Conservation (phyloP, 1,140 invertebrate species). For the Phenacoccus solenopsis region DNA sequence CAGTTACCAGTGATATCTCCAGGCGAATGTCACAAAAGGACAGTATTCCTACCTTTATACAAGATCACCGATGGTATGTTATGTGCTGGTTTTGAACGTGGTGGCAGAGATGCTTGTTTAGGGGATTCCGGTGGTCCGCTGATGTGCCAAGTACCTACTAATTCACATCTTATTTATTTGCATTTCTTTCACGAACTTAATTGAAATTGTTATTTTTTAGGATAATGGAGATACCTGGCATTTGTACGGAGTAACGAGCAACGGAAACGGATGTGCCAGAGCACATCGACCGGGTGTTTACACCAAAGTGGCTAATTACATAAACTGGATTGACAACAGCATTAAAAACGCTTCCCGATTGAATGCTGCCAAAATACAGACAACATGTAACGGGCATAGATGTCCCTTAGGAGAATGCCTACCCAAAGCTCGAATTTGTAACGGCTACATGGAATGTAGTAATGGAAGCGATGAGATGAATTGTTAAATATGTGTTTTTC, state of each 20-base stretch:
- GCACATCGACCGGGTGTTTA: slow-evolving; percentile 75
- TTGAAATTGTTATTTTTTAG: slow-evolving; percentile 25
- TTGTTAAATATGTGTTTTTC: slow-evolving; percentile 29
- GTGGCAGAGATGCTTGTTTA: slow-evolving; percentile 65
- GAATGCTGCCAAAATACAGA: not conserved
- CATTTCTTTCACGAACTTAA: no score
- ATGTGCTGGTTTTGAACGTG: slow-evolving; percentile 64
- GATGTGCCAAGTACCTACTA: slow-evolving; percentile 42
- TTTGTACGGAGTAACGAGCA: slow-evolving; percentile 62
- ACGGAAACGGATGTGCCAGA: slow-evolving; percentile 75
- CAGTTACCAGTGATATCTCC: slow-evolving; percentile 68
- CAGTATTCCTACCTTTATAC: slow-evolving; percentile 43
- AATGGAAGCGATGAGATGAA: slow-evolving; percentile 54
- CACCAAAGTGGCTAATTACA: slow-evolving; percentile 67
- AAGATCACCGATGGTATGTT: slow-evolving; percentile 79
- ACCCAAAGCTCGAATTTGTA: slow-evolving; percentile 52
- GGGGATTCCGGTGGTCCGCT: slow-evolving; percentile 82
- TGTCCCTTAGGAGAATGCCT: slow-evolving; percentile 64
- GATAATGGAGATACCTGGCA: slow-evolving; percentile 45
- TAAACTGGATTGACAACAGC: slow-evolving; percentile 57
- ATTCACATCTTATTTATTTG: not conserved
- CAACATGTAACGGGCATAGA: slow-evolving; percentile 47
- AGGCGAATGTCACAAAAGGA: slow-evolving; percentile 60
- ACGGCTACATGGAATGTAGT: slow-evolving; percentile 60
- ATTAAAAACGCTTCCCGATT: slow-evolving; percentile 22